Evolutionary conservation across 1,140 invertebrate genomes (phyloP), one percentile per base, ranked within the genome.

Genomic region (Trachelipus rathkii): DNA sequence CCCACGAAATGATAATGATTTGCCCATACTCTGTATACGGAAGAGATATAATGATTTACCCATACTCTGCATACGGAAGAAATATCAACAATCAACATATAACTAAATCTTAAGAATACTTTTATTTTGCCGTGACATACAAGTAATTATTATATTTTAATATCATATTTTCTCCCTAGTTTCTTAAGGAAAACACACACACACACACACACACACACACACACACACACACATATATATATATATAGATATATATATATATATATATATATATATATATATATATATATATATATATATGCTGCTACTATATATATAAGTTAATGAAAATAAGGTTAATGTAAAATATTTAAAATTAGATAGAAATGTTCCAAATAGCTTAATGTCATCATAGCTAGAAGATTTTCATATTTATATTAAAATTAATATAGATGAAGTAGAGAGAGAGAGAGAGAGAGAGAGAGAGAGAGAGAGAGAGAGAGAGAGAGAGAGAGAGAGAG

Each of bases 1-100:
- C 13, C 94, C 93, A 45, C 93, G 90, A 82, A 95, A 95, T 21
- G 92, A 93, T 79, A 95, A 83, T 7, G 92, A 94, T 86, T 94
- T 93, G 60, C 92, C 92, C 92, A 90, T 88, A 81, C 88, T 90
- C 88, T 89, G 80, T 11, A 21, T 15, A 9, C 9, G 33, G 33
- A 33, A 33, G 33, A 33, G 6, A 33, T 33, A 3, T 33, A 95
- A 83, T 7, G 92, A 94, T 86, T 94, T 93, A 66, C 92, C 92
- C 92, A 90, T 88, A 81, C 88, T 90, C 88, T 89, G 80, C 7
- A 21, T 15, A 9, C 9, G 33, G 33, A 33, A 33, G 33, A 33
- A 33, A 33, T 33, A 3, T 33, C 33, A 33, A 33, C 33, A 33
- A 33, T 33, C 33, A 33, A 33, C 33, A 33, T 33, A 6, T 3